A percentile compares a stretch with the other conserved stretches of the same genome.
phyloP scores from a whole-genome alignment of 2,888 invertebrate genomes.

The Atherix ibis region DNA sequence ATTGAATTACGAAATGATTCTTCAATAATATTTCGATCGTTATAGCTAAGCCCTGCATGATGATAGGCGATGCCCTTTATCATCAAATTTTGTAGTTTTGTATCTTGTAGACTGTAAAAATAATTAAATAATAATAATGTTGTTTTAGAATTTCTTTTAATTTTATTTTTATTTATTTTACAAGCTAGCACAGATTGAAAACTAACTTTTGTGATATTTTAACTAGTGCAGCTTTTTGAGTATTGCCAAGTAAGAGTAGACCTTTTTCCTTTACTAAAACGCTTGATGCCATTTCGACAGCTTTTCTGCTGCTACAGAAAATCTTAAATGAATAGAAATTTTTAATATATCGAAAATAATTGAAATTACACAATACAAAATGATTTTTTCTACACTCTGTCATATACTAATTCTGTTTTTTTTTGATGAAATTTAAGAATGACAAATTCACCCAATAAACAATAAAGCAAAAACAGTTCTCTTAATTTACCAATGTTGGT shows the following conservation, averaged over 20 bases:
- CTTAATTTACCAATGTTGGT: constrained; percentile 45
- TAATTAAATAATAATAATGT: neutral
- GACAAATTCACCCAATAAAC: neutral
- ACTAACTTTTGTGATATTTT: constrained; percentile 35
- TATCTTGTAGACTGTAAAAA: constrained; percentile 18
- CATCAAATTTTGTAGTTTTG: constrained; percentile 34
- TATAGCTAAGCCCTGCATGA: constrained; percentile 55
- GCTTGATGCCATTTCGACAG: constrained; percentile 50
- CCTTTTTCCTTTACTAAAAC: constrained; percentile 30
- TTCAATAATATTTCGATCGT: constrained; percentile 50
- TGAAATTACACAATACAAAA: too few relatives aligned
- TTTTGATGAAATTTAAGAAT: constrained; percentile 1
- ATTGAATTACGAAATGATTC: constrained; percentile 46
- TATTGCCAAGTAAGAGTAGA: too few relatives aligned
- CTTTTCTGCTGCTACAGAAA: constrained; percentile 65
- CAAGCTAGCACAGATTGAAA: too few relatives aligned
- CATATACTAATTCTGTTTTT: too few relatives aligned
- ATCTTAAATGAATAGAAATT: constrained; percentile 33
- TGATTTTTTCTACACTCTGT: too few relatives aligned
- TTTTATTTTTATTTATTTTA: too few relatives aligned
- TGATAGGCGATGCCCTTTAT: constrained; percentile 56
- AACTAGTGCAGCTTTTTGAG: constrained; percentile 30
- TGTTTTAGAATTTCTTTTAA: neutral
- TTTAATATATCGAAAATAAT: constrained; percentile 5
- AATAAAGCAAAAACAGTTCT: too few relatives aligned